Percentiles rank a stretch among this genome's conserved stretches.
Conservation (phyloP, 2,888 invertebrate species). For the Rhagonycha lutea region DNA sequence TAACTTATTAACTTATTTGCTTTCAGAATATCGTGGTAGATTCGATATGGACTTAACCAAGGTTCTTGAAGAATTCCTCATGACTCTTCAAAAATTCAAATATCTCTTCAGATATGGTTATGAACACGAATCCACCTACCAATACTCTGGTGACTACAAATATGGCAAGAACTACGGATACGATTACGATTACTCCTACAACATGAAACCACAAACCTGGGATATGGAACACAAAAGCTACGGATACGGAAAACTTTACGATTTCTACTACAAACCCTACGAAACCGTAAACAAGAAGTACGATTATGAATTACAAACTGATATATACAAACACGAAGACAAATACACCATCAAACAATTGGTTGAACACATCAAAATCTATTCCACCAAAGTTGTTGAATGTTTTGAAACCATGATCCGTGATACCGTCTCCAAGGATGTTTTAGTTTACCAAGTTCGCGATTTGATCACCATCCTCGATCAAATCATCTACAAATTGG, state of each 20-base stretch:
- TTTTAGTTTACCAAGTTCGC: slow-evolving; percentile 1
- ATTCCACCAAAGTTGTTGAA: not conserved
- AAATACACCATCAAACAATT: not conserved
- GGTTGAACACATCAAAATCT: slow-evolving; percentile 1
- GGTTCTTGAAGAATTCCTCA: not conserved
- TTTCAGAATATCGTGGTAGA: not conserved
- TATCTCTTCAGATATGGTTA: not conserved
- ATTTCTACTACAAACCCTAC: not conserved
- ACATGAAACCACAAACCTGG: not conserved
- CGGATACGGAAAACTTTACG: not conserved
- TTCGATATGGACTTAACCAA: not conserved
- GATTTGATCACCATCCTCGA: slow-evolving; percentile 8
- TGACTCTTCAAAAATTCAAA: not conserved
- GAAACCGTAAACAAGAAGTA: not conserved
- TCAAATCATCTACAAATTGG: slow-evolving; percentile 4
- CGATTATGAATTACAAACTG: not conserved
- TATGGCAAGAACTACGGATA: not conserved
- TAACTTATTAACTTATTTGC: not conserved
- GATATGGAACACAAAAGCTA: not conserved
- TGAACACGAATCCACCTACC: not conserved
- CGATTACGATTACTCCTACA: not conserved
- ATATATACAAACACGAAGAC: not conserved
- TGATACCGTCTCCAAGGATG: not conserved
- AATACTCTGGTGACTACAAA: not conserved
- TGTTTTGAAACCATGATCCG: not conserved